Base-by-base conservation (phyloP, 2,797 vertebrate genomes). In the Triplophysa yarkandensis region DNA sequence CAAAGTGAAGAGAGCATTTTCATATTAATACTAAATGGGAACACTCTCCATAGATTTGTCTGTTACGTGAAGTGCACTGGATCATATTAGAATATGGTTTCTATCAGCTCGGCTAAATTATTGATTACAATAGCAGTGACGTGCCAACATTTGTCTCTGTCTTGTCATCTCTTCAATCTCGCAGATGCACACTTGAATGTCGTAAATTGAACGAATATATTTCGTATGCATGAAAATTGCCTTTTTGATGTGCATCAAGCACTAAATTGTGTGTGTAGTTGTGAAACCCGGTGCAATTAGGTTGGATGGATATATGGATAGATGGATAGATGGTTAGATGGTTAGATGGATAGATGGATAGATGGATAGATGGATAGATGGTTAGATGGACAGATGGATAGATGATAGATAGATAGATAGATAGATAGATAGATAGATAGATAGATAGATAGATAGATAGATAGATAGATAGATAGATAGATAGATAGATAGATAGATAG, bases 71-170 rank as follows among this genome's bases (percentile, higher is more conserved):
- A 76, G 78, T 76, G 71, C 74, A 69, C 73, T 77, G 74, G 72
- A 74, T 83, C 82, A 84, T 83, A 81, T 79, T 83, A 80, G 80
- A 83, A 77, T 79, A 80, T 76, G 16, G 67, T 68, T 81, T 79
- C 79, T 81, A 81, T 83, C 79, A 83, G 81, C 77, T 78, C 69
- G 76, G 77, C 77, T 81, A 83, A 83, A 83, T 79, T 81, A 83
- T 83, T 83, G 81, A 83, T 83, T 77, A 83, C 69, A 78, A 61
- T 76, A 65, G 65, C 70, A 77, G 73, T 61, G 50, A 78, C 74
- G 76, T 78, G 69, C 60, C 76, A 76, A 68, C 73, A 64, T 78
- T 74, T 84, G 80, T 80, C 81, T 85, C 74, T 68, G 81, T 80
- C 73, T 77, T 58, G 66, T 82, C 78, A 69, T 65, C n/a, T 48